Evolutionary conservation across 2,888 invertebrate genomes (phyloP).

Genomic region (Augiades crinisus): DNA sequence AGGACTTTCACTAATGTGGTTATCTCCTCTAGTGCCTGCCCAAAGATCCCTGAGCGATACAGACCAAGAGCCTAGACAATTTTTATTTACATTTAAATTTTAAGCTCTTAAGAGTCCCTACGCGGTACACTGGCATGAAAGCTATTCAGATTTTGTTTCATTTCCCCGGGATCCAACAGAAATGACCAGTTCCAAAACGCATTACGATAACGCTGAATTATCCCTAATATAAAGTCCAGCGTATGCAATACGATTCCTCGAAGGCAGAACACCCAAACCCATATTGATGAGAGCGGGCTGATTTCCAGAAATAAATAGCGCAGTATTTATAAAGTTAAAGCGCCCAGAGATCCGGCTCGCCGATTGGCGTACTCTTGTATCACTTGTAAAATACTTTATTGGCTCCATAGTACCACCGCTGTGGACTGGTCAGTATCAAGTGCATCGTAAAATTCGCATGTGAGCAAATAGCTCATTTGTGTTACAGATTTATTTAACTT

Average conservation of each 20-base stretch:
- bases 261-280: constrained; percentile 41
- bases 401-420: constrained; percentile 46
- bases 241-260: constrained; percentile 22
- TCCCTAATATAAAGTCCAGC: constrained; percentile 13
- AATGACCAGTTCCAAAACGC: neutral
- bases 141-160: neutral
- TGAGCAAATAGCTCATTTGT: too few species aligned
- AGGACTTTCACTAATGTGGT: too few species aligned
- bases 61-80: too few species aligned
- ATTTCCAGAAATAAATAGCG: constrained; percentile 79
- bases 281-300: constrained; percentile 66
- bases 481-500: too few species aligned
- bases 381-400: constrained; percentile 81
- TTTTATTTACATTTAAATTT: too few species aligned
- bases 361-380: constrained; percentile 75
- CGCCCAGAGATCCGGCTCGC: constrained; percentile 63
- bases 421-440: constrained; percentile 9
- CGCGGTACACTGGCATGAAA: too few species aligned
- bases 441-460: neutral
- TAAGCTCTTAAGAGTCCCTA: too few species aligned
- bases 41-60: too few species aligned
- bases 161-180: neutral
- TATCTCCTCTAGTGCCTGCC: too few species aligned
- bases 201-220: constrained; percentile 7
- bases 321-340: constrained; percentile 78